A percentile compares a stretch with the other conserved stretches of the same genome.
These are phyloP conservation scores for Hippoglossus hippoglossus DNA, from an alignment of 2,797 vertebrate species.

Conservation along the genomic window DNA sequence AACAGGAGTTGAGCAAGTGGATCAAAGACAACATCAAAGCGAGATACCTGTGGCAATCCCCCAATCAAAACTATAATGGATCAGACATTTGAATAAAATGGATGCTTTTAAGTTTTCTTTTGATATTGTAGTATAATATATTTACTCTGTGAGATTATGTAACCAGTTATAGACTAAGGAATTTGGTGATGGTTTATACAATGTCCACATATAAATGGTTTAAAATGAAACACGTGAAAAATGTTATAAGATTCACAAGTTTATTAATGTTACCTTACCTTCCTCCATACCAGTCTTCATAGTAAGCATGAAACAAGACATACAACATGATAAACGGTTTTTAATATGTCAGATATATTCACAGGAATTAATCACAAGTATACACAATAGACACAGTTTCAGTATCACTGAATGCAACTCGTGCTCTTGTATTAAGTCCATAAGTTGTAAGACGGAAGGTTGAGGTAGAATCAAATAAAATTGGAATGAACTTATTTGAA, in stretches of 20 bases:
- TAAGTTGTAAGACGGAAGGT: background rate
- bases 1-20: conserved; percentile 7
- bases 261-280: conserved; percentile 83
- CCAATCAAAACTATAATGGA: background rate
- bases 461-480: conserved; percentile 1
- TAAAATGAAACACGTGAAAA: conserved; percentile 48
- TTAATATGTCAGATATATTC: conserved; percentile 49
- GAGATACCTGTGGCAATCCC: background rate
- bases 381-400: background rate
- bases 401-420: conserved; percentile 7
- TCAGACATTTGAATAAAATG: background rate
- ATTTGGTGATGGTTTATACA: background rate
- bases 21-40: background rate
- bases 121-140: background rate
- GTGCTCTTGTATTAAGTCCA: conserved; percentile 37
- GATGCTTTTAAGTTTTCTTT: background rate
- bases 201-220: background rate
- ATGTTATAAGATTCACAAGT: conserved; percentile 36
- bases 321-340: conserved; percentile 66
- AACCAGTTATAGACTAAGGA: too few relatives aligned
- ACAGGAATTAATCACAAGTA: background rate
- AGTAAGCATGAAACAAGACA: conserved; percentile 78
- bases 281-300: conserved; percentile 83
- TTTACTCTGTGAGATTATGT: background rate
- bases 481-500: background rate